phyloP scores from a whole-genome alignment of 1,140 invertebrate species.

The Drosophila mojavensis region DNA sequence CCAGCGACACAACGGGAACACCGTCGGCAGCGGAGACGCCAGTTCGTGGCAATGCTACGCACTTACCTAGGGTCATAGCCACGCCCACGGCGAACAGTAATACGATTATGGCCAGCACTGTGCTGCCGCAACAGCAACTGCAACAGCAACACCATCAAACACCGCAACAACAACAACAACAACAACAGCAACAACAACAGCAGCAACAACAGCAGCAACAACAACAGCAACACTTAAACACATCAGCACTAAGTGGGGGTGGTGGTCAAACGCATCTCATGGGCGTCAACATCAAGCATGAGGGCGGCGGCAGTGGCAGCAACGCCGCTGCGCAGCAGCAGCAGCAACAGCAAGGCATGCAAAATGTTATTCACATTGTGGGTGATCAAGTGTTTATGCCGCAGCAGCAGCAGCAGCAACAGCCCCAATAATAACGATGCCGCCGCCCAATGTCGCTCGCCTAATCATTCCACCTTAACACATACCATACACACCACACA shows the following conservation, averaged over 20 bases:
- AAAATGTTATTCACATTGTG: constrained; percentile 82
- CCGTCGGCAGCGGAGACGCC: constrained; percentile 47
- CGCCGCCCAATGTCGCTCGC: constrained; percentile 33
- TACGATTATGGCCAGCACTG: constrained; percentile 62
- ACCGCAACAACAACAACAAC: constrained; percentile 34
- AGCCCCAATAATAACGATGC: constrained; percentile 30
- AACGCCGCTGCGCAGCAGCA: constrained; percentile 45
- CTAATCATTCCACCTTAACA: constrained; percentile 64
- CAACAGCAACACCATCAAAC: constrained; percentile 47
- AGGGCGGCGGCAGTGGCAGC: constrained; percentile 41
- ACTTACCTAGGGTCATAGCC: constrained; percentile 57
- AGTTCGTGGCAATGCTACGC: constrained; percentile 21
- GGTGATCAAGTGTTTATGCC: constrained; percentile 76
- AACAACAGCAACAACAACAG: constrained; percentile 40
- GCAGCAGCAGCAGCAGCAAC: constrained; percentile 70
- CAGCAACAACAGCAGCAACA: constrained; percentile 33
- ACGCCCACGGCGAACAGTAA: constrained; percentile 44
- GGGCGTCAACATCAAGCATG: constrained; percentile 62
- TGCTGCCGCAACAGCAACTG: constrained; percentile 66
- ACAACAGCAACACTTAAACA: constrained; percentile 59
- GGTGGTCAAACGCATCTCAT: constrained; percentile 66
- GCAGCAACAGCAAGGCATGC: constrained; percentile 71
- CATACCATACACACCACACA: constrained; percentile 29
- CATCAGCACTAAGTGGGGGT: constrained; percentile 54
- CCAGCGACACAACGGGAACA: constrained; percentile 36